Conservation (phyloP, 2,888 invertebrate genomes). For the Callyntrura guangdongensis region DNA sequence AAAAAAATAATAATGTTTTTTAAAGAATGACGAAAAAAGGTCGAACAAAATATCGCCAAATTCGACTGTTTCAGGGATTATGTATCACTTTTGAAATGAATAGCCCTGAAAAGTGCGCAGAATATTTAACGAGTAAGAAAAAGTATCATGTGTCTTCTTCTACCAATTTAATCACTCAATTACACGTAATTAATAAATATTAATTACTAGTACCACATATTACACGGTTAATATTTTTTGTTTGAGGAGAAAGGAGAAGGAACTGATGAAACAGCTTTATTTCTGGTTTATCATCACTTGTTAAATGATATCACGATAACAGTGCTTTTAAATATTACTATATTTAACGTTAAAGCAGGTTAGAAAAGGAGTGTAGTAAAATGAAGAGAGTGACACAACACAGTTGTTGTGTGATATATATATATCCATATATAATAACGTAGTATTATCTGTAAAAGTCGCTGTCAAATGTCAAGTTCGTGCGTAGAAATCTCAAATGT, state of each 20-base stretch:
- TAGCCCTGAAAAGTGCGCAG: background rate
- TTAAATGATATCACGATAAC: background rate
- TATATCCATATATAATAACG: background rate
- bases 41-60: background rate
- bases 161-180: conserved; percentile 32
- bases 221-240: background rate
- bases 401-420: background rate
- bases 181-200: background rate
- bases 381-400: conserved; percentile 7
- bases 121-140: background rate
- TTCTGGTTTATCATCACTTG: conserved; percentile 13
- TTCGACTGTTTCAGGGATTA: background rate
- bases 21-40: background rate
- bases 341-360: too few relatives aligned
- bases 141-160: conserved; percentile 24
- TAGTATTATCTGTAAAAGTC: background rate
- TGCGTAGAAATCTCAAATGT: conserved; percentile 41
- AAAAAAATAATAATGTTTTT: conserved; percentile 35
- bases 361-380: background rate
- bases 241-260: conserved; percentile 10
- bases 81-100: background rate
- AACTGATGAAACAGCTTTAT: conserved; percentile 16
- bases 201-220: conserved; percentile 3
- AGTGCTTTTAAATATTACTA: background rate
- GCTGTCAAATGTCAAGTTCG: background rate